phyloP scores from a whole-genome alignment of 2,797 vertebrate genomes.

The Sphenopsis melanotis region DNA sequence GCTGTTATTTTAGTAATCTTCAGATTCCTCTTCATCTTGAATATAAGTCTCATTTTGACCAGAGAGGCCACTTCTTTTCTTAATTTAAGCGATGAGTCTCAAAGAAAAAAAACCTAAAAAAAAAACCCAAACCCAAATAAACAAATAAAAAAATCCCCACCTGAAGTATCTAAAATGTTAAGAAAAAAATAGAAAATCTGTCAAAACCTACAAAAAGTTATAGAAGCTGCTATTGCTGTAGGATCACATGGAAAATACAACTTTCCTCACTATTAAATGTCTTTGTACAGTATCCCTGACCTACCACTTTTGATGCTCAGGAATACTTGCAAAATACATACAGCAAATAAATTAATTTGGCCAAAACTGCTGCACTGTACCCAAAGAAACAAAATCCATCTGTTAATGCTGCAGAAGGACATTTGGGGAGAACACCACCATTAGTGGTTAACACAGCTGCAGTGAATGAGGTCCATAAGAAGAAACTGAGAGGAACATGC shows the following conservation, averaged over 20 bases:
- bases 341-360: neutral
- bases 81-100: neutral
- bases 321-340: neutral
- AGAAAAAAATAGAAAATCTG: neutral
- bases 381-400: neutral
- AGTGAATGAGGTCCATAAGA: neutral
- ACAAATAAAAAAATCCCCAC: neutral
- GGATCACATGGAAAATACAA: neutral
- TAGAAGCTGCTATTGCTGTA: fast-evolving
- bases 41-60: neutral
- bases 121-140: neutral
- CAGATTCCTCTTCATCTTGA: neutral
- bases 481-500: neutral
- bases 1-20: neutral
- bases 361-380: neutral
- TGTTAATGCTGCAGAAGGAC: neutral
- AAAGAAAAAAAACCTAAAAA: neutral
- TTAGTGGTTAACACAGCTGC: neutral
- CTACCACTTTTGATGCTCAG: neutral
- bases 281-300: neutral
- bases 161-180: neutral
- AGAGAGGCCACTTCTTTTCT: neutral
- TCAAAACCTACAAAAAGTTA: neutral
- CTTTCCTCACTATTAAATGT: neutral
- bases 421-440: neutral